phyloP scores from a whole-genome alignment of 2,113 vertebrate genomes.

The Tenrec ecaudatus region DNA sequence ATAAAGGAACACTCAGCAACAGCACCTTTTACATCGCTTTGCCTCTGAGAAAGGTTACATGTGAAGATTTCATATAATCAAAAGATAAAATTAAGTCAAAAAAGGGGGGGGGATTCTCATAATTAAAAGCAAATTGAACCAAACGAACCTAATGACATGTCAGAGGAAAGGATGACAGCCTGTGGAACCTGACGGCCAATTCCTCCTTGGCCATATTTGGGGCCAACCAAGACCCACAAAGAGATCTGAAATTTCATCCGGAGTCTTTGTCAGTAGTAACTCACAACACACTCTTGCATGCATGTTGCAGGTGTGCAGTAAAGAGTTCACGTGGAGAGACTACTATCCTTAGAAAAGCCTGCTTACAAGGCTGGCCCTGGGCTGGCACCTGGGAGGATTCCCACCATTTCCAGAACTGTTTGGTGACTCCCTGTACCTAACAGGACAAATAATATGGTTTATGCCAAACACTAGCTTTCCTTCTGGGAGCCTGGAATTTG shows the following conservation, averaged over 20 bases:
- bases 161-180: slow-evolving; percentile 26
- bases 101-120: background rate
- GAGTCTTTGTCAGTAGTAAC: slow-evolving; percentile 6
- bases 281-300: background rate
- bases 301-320: background rate
- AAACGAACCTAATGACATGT: background rate
- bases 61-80: slow-evolving; percentile 30
- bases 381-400: slow-evolving; percentile 9
- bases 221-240: slow-evolving; percentile 5
- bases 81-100: slow-evolving; percentile 41
- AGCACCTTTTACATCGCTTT: slow-evolving; percentile 6
- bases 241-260: slow-evolving; percentile 39
- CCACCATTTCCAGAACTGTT: slow-evolving; percentile 4
- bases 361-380: background rate
- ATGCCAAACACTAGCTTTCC: slow-evolving; percentile 8
- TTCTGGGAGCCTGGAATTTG: slow-evolving; percentile 5
- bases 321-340: background rate
- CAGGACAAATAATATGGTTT: background rate
- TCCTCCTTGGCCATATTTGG: background rate
- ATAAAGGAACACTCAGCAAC: slow-evolving; percentile 37
- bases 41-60: slow-evolving; percentile 39
- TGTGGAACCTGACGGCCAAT: background rate
- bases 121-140: slow-evolving; percentile 54
- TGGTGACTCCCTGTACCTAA: background rate
- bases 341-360: slow-evolving; percentile 1